Conservation (phyloP, 53 echinoderm and acorn worm genomes). For the Paracentrotus lividus region DNA sequence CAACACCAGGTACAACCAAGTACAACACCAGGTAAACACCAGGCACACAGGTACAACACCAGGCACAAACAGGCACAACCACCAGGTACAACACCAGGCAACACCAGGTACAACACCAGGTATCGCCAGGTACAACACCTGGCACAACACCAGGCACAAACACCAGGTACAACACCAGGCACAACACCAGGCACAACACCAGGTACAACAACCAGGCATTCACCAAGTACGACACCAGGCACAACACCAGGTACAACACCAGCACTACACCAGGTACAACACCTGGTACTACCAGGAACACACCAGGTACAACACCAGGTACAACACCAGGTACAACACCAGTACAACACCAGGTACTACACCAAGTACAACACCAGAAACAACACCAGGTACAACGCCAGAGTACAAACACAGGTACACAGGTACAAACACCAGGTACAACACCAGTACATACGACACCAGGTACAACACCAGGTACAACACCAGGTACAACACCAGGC, state of each 20-base stretch:
- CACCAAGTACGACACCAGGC: not conserved
- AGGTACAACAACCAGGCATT: not conserved
- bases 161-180: not conserved
- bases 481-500: not conserved
- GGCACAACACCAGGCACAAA: not conserved
- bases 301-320: not conserved
- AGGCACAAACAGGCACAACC: not conserved
- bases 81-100: conserved; percentile 8
- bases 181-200: not conserved
- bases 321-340: not conserved
- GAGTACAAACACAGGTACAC: not conserved
- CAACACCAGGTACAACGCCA: not conserved
- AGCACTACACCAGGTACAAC: not conserved
- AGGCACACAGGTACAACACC: not conserved
- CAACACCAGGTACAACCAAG: not conserved
- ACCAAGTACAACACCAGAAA: not conserved
- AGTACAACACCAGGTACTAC: not conserved
- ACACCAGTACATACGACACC: not conserved
- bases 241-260: not conserved
- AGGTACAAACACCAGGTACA: not conserved
- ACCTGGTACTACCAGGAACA: not conserved
- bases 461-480: conserved; percentile 31
- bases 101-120: not conserved
- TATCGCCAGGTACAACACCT: not conserved
- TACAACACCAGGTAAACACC: conserved; percentile 21